phyloP scores from a whole-genome alignment of 2,888 invertebrate genomes.

The Monoplex corrugatus region DNA sequence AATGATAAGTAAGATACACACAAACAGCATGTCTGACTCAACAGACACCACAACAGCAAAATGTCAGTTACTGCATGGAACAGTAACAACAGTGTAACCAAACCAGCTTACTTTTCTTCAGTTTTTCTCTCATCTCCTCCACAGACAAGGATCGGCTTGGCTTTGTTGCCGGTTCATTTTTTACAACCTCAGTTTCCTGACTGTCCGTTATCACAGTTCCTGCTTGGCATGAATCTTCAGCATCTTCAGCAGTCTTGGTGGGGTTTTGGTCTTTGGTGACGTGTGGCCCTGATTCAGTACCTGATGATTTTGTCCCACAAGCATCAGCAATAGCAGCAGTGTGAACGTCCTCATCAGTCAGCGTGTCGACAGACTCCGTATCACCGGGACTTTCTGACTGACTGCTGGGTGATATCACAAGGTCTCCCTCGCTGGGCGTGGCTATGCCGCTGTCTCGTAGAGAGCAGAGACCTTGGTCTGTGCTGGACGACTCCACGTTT shows the following conservation, averaged over 20 bases:
- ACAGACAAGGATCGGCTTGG: slow-evolving; percentile 29
- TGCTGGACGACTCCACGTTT: background rate
- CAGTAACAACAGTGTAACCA: background rate
- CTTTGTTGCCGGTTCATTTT: background rate
- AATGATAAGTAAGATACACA: too few species aligned
- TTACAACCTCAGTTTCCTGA: background rate
- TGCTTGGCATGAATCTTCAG: background rate
- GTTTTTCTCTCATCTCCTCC: slow-evolving; percentile 64
- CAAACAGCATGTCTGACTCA: too few species aligned
- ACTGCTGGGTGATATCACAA: slow-evolving; percentile 8
- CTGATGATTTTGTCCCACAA: background rate
- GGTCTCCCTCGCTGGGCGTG: slow-evolving; percentile 30
- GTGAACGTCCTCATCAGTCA: slow-evolving; percentile 17
- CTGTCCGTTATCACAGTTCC: slow-evolving; percentile 29
- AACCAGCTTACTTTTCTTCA: slow-evolving; percentile 68
- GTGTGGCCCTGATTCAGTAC: background rate
- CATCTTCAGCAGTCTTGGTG: background rate
- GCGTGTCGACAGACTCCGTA: slow-evolving; percentile 26
- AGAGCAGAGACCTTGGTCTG: background rate
- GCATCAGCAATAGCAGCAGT: background rate
- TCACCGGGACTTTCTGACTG: slow-evolving; percentile 19
- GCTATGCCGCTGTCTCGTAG: slow-evolving; percentile 36
- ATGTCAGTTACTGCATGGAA: too few species aligned
- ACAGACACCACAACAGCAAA: too few species aligned
- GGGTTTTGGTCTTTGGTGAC: background rate